Conservation (phyloP, 2,113 vertebrate genomes). For the Stictonetta naevosa region DNA sequence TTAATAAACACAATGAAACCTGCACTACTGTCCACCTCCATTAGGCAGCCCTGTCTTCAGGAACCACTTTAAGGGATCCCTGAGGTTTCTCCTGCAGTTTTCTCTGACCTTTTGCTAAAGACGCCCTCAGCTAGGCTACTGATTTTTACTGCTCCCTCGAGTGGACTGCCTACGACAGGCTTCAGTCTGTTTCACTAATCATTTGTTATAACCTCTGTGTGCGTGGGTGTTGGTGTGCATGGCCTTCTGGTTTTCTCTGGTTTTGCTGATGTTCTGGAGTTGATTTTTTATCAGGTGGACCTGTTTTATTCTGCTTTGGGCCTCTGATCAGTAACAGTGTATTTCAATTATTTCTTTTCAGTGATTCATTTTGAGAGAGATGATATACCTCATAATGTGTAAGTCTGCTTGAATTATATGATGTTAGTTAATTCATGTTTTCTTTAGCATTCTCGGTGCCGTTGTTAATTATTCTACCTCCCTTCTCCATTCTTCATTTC, state of each 20-base stretch:
- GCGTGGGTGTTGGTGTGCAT: background rate
- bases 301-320: background rate
- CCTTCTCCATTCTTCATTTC: background rate
- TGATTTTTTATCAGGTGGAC: background rate
- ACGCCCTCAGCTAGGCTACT: background rate
- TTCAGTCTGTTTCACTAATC: constrained; percentile 28
- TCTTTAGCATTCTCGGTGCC: background rate
- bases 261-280: background rate
- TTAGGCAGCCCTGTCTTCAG: background rate
- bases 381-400: background rate
- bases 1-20: constrained; percentile 56
- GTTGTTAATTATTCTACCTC: background rate
- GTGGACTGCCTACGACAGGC: background rate
- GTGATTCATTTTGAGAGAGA: background rate
- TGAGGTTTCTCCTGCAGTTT: background rate
- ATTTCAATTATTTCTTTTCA: background rate
- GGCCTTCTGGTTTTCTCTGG: background rate
- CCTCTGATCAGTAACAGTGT: background rate
- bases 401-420: background rate
- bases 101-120: constrained; percentile 28
- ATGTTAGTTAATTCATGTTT: background rate
- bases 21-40: background rate
- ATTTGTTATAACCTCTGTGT: background rate
- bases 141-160: background rate
- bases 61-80: background rate